Conservation (phyloP, 2,113 vertebrate genomes). For the Cariama cristata region DNA sequence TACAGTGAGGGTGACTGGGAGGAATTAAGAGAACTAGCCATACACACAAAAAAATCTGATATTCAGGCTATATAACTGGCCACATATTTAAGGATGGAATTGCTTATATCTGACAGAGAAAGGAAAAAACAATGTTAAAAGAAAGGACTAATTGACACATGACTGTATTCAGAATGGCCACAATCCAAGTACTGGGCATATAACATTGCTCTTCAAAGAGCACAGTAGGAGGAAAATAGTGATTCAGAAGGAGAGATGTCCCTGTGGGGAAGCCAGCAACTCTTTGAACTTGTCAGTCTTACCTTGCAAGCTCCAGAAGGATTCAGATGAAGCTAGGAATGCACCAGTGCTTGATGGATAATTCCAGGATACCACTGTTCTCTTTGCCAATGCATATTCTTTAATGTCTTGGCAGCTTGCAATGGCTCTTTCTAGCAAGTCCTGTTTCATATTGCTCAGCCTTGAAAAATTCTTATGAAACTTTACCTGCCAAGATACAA, state of each 20-base stretch:
- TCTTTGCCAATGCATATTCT: not conserved
- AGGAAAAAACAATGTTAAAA: not conserved
- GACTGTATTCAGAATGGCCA: not conserved
- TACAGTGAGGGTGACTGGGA: not conserved
- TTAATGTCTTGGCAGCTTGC: not conserved
- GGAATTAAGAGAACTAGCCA: not conserved
- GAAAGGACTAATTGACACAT: not conserved
- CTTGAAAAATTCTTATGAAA: not conserved
- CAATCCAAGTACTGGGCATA: not conserved
- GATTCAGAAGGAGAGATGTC: not conserved
- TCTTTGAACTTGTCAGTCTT: constrained; percentile 12
- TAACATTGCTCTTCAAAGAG: not conserved
- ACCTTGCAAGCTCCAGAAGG: not conserved
- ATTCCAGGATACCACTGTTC: not conserved
- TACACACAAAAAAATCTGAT: not conserved
- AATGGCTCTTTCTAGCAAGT: not conserved
- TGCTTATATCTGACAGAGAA: not conserved
- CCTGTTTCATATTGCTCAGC: not conserved
- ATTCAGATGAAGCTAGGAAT: not conserved
- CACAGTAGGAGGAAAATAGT: not conserved
- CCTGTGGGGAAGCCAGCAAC: not conserved
- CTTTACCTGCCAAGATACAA: constrained; percentile 1
- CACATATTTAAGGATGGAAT: not conserved
- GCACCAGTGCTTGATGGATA: not conserved
- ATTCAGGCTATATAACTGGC: not conserved